Evolutionary conservation across 30 jellyfish, hydroid and myxozoan genomes (phyloP).

Genomic region (Cassiopea xamachana): DNA sequence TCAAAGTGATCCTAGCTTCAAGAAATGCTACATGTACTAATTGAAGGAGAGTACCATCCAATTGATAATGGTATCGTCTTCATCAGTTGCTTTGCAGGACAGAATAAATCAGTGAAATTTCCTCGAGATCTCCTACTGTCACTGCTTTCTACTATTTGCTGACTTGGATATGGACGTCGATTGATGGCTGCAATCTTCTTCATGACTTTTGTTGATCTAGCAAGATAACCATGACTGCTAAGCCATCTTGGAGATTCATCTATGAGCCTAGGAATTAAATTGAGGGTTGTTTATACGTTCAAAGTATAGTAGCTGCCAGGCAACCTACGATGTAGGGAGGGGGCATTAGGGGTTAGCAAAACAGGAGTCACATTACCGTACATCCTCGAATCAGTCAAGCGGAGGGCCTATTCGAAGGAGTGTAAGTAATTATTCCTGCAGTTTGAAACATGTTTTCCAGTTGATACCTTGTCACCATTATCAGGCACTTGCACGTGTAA

Average conservation of each 20-base stretch:
- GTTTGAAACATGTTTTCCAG: too few relatives aligned
- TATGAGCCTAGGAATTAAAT: constrained; percentile 27
- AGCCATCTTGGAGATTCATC: constrained; percentile 90
- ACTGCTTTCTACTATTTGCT: constrained; percentile 11
- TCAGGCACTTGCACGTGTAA: too few relatives aligned
- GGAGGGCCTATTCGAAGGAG: too few relatives aligned
- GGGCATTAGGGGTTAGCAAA: too few relatives aligned
- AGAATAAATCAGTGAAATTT: constrained; percentile 19
- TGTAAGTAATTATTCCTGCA: too few relatives aligned
- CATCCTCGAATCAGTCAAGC: too few relatives aligned
- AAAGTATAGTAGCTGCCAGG: neutral
- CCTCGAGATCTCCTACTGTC: constrained; percentile 46
- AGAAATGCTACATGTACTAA: too few relatives aligned
- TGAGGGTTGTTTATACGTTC: neutral
- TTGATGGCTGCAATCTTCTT: constrained; percentile 57
- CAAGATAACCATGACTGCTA: constrained; percentile 50
- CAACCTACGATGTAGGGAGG: too few relatives aligned
- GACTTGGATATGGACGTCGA: constrained; percentile 11
- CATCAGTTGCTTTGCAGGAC: constrained; percentile 33
- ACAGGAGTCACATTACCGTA: too few relatives aligned
- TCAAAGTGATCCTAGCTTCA: neutral
- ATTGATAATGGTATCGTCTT: constrained; percentile 36
- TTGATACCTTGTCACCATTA: too few relatives aligned
- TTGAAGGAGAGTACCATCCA: constrained; percentile 30
- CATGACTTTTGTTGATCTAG: constrained; percentile 45